These are phyloP conservation scores for Cataglyphis altisquamis DNA, from an alignment of 2,888 invertebrate species.

Conservation along the genomic window DNA sequence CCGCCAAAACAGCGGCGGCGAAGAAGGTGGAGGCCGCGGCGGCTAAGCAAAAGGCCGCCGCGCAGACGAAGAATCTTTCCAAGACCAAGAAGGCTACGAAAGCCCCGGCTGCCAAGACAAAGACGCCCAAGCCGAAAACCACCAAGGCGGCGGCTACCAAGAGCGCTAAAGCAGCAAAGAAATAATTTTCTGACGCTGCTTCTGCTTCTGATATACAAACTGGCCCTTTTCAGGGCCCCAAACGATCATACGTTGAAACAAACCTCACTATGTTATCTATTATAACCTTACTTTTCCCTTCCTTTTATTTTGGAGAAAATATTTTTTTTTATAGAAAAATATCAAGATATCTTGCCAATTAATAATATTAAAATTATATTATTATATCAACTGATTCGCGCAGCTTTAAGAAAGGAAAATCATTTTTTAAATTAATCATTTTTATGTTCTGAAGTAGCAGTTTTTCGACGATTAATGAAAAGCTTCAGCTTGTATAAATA, in stretches of 20 bases:
- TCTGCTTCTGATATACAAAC: slow-evolving; percentile 21
- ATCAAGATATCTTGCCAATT: not conserved
- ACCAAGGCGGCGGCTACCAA: slow-evolving; percentile 71
- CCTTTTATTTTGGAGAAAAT: not conserved
- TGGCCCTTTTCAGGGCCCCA: slow-evolving; percentile 70
- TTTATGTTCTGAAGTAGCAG: not conserved
- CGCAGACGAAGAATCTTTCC: slow-evolving; percentile 74
- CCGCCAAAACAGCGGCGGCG: slow-evolving; percentile 66
- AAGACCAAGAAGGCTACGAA: slow-evolving; percentile 84
- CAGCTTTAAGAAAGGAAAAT: not conserved
- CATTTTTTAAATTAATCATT: not conserved
- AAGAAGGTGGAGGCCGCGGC: slow-evolving; percentile 57
- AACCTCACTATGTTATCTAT: not conserved
- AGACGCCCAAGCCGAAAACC: slow-evolving; percentile 84
- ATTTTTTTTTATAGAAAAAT: no score
- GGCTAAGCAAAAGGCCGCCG: slow-evolving; percentile 55
- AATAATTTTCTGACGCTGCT: slow-evolving; percentile 58
- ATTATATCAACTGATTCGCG: not conserved
- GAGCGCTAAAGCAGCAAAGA: slow-evolving; percentile 69
- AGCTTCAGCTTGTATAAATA: not conserved
- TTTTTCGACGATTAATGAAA: not conserved
- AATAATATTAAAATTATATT: not conserved
- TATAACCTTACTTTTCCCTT: not conserved
- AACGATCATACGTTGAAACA: slow-evolving; percentile 47
- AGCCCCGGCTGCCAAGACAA: slow-evolving; percentile 83